A percentile compares a stretch with the other conserved stretches of the same genome.
phyloP scores from a whole-genome alignment of 2,888 invertebrate genomes.

The Dynastes maya region DNA sequence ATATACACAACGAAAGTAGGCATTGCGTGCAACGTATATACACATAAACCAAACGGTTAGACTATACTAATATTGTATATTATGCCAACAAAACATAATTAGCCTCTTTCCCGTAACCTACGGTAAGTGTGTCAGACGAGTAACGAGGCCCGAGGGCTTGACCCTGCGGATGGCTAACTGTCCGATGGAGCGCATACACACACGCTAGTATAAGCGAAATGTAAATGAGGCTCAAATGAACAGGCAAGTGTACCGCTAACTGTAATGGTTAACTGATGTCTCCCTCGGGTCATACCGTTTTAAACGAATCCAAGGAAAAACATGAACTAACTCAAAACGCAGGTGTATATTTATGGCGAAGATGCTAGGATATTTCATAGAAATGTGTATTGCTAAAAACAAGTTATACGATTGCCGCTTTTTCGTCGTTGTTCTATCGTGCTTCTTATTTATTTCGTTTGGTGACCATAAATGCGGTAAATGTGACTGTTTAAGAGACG shows the following conservation, averaged over 20 bases:
- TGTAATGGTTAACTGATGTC: slow-evolving; percentile 57
- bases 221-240: slow-evolving; percentile 59
- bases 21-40: neutral
- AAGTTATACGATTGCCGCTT: slow-evolving; percentile 3
- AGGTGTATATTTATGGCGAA: slow-evolving; percentile 41
- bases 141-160: slow-evolving; percentile 56
- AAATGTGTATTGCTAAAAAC: slow-evolving; percentile 21
- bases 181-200: slow-evolving; percentile 39
- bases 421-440: too few species aligned
- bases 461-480: neutral
- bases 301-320: slow-evolving; percentile 44
- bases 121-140: slow-evolving; percentile 60
- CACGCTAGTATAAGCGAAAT: slow-evolving; percentile 54
- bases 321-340: slow-evolving; percentile 34
- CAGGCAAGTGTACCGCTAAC: slow-evolving; percentile 61
- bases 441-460: neutral
- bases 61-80: slow-evolving; percentile 52
- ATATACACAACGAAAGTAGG: neutral
- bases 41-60: slow-evolving; percentile 52
- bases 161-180: slow-evolving; percentile 52
- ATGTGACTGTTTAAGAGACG: neutral
- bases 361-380: slow-evolving; percentile 21
- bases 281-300: slow-evolving; percentile 51
- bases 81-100: slow-evolving; percentile 58
- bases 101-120: slow-evolving; percentile 58